Evolutionary conservation across 2,113 vertebrate species (phyloP), one percentile per base, ranked within the genome.

Genomic region (Mesocricetus auratus): DNA sequence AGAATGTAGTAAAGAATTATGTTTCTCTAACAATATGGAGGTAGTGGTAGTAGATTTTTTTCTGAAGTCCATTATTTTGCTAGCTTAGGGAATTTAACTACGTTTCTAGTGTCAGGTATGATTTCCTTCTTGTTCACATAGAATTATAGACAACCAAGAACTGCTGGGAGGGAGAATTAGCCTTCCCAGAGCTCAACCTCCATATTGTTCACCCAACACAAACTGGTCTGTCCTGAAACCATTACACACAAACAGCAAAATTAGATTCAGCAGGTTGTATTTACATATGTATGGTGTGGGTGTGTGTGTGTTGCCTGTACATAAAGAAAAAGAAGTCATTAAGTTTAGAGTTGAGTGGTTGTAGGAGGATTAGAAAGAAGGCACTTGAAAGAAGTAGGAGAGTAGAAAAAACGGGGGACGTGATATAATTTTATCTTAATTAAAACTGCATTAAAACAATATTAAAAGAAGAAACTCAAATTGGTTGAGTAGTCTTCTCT

Each of bases 151-250:
- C n/a, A 60, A 26, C 56, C 7, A 82, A 39, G 7, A 5, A 60
- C 3, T 26, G 0, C 3, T 39, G 22, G n/a, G 1, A 83, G 7
- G 13, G 24, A 42, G 7, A 42, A 29, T 60, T 83, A 42, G 81
- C 13, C n/a, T 62, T 83, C 8, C 13, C n/a, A 0, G 42, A 3
- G 11, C 10, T 15, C 0, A 29, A 15, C 0, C 13, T 62, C 24
- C n/a, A 62, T 60, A 60, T 42, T 62, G 12, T 62, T 83, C 17
- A 82, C 12, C 7, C 36, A 60, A 5, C 17, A 42, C n/a, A 81
- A 62, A 24, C 24, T 16, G 7, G 24, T 62, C n/a, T 62, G 7
- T 62, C 24, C n/a, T 62, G 24, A 83, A 16, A 62, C 0, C 13
- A 62, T 62, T 62, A 39, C n/a, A 42, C 42, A 42, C 13, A 39